Percentiles rank a stretch among this genome's conserved stretches.
Evolutionary conservation across 2,113 vertebrate species (phyloP).

Genomic region (Anoura caudifer): DNA sequence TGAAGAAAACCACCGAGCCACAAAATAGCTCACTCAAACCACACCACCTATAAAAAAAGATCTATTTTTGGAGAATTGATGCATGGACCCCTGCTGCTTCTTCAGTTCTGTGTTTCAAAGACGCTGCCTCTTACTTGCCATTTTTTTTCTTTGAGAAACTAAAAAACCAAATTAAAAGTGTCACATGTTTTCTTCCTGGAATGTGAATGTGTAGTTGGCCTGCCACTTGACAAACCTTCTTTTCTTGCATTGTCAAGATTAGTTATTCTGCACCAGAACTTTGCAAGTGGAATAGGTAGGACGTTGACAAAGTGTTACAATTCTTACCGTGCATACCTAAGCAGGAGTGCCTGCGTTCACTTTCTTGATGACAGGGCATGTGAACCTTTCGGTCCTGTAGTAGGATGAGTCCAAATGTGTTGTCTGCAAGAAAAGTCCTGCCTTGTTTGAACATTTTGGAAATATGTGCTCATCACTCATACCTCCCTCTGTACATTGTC

Average conservation of each 20-base stretch:
- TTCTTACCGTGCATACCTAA: constrained; percentile 22
- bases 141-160: neutral
- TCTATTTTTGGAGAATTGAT: constrained; percentile 10
- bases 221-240: neutral
- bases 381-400: constrained; percentile 36
- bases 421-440: constrained; percentile 47
- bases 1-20: neutral
- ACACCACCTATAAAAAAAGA: neutral
- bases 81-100: neutral
- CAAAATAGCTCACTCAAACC: neutral
- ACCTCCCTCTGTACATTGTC: constrained; percentile 80
- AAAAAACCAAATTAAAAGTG: constrained; percentile 6
- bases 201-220: neutral
- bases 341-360: neutral
- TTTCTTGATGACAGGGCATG: neutral
- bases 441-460: constrained; percentile 77
- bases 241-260: constrained; percentile 21
- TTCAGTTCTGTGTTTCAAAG: neutral
- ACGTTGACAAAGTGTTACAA: neutral
- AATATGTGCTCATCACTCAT: constrained; percentile 79
- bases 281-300: neutral
- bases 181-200: neutral
- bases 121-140: neutral
- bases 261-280: constrained; percentile 29
- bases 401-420: constrained; percentile 47